A percentile compares a stretch with the other conserved stretches of the same genome.
These are phyloP conservation scores for Esperia sulphurella DNA, from an alignment of 2,888 invertebrate species.

Conservation along the genomic window DNA sequence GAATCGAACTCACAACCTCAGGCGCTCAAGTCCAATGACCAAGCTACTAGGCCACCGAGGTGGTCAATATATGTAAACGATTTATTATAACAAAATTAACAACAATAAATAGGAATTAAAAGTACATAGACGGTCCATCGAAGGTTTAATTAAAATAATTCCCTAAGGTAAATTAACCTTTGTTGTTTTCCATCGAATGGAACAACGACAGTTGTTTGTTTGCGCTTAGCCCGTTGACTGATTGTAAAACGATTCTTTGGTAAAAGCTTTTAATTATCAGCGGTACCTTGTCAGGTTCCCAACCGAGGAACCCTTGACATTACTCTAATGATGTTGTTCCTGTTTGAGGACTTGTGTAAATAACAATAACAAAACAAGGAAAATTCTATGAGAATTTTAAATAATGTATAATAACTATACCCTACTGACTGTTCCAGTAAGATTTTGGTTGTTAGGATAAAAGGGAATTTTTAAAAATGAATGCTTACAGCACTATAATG, in stretches of 20 bases:
- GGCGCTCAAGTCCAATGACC: too few species aligned
- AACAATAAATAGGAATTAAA: not conserved
- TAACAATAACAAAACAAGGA: not conserved
- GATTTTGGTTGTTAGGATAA: too few species aligned
- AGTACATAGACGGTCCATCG: not conserved
- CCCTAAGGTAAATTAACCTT: not conserved
- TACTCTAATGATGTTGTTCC: constrained; percentile 10
- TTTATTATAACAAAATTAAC: too few species aligned
- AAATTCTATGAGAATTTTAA: not conserved
- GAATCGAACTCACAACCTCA: too few species aligned
- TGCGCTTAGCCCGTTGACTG: not conserved
- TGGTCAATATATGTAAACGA: too few species aligned
- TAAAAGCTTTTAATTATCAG: constrained; percentile 6
- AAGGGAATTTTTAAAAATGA: too few species aligned
- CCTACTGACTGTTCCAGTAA: too few species aligned
- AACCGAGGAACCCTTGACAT: constrained; percentile 6
- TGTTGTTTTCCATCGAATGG: not conserved
- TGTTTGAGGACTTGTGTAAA: not conserved
- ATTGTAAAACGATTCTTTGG: not conserved
- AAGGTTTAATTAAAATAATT: not conserved
- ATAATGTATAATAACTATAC: too few species aligned
- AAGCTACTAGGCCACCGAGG: too few species aligned
- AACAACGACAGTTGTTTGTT: too few species aligned
- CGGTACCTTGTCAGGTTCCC: constrained; percentile 3
- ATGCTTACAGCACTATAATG: too few species aligned